Base-by-base conservation (phyloP, 2,888 invertebrate species). In the Caenorhabditis becei region DNA sequence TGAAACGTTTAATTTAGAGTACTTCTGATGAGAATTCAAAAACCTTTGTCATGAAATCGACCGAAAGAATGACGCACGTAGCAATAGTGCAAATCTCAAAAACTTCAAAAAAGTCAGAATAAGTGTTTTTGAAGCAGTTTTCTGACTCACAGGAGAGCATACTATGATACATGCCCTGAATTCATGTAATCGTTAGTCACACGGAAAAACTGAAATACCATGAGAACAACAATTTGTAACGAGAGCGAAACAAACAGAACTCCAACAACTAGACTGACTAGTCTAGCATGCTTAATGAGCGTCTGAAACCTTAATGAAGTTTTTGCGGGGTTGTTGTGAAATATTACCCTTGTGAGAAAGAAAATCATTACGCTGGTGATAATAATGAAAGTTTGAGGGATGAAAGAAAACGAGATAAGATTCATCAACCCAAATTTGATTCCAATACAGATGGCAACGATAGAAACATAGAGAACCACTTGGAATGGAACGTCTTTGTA, bases 401-500 rank as follows among this genome's bases (percentile, higher is more conserved):
- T 56, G 16, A 75, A 65, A 7, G 63, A 61, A 11, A 69, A 69
- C 11, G 26, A n/a, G 2, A 41, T 14, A 2, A 77, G 28, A 28
- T 58, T 63, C n/a, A 28, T n/a, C 3, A 65, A 32, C 23, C 72
- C 78, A 35, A 61, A 59, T 28, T 71, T 72, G 10, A 72, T 66
- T 16, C 65, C 66, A 37, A 72, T 51, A 10, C 65, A 54, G 14
- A 61, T 26, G n/a, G 69, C 44, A 11, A 80, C n/a, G n/a, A 75
- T 75, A 0, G 37, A 18, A 23, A 80, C 35, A 24, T 74, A 80
- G 18, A 80, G 20, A 1, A 63, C 47, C 1, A 80, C 47, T 70
- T 80, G 80, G 24, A 58, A 61, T 14, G 70, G 69, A 11, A 80
- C 47, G 28, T 80, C 74, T 41, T 65, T 69, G 49, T 69, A 80